Conservation (phyloP, 2,797 vertebrate species). For the Masticophis lateralis region DNA sequence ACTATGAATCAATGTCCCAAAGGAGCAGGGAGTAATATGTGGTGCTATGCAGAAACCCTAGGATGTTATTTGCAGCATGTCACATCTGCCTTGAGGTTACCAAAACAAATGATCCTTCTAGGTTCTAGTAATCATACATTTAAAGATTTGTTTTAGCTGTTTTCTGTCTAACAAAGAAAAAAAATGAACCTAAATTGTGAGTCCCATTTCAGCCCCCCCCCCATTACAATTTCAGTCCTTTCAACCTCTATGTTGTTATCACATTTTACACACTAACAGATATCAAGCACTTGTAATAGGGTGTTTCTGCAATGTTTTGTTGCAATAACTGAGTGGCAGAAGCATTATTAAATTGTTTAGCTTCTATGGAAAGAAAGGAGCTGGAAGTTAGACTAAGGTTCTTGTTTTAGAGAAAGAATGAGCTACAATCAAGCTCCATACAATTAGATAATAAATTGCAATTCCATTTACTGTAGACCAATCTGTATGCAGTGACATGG, state of each 20-base stretch:
- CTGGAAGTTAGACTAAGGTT: neutral
- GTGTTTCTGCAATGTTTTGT: neutral
- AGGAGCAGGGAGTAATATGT: neutral
- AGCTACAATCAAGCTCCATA: neutral
- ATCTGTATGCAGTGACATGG: neutral
- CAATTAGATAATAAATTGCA: neutral
- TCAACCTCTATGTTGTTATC: neutral
- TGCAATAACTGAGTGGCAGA: neutral
- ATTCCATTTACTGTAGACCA: neutral
- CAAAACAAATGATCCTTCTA: neutral
- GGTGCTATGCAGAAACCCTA: neutral
- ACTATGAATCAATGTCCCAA: neutral
- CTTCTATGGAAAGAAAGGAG: neutral
- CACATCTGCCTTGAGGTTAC: neutral
- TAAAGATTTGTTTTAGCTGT: neutral
- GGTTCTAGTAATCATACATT: neutral
- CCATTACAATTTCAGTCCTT: neutral
- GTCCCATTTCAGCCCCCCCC: neutral
- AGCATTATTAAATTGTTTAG: too few species aligned
- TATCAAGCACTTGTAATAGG: neutral
- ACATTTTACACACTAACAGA: neutral
- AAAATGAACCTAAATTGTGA: neutral
- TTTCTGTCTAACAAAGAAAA: neutral
- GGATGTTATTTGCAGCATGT: neutral
- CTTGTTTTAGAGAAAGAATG: neutral